A percentile compares a stretch with the other conserved stretches of the same genome.
These are phyloP conservation scores for Aspiorhynchus laticeps DNA, from an alignment of 2,113 vertebrate genomes.

Conservation along the genomic window DNA sequence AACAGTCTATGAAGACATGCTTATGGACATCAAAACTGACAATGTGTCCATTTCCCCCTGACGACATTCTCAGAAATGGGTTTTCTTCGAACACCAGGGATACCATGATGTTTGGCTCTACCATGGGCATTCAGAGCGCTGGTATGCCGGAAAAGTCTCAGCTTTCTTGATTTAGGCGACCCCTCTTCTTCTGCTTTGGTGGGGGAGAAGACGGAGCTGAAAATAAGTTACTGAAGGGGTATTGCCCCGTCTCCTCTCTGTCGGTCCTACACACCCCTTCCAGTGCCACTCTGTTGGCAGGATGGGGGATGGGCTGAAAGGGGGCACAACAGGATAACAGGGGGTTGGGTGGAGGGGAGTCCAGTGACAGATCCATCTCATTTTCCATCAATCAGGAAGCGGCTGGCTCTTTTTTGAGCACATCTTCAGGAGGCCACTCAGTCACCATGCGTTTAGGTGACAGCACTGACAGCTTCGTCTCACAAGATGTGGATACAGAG, in stretches of 20 bases:
- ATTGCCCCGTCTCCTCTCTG: slow-evolving; percentile 36
- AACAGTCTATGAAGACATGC: slow-evolving; percentile 7
- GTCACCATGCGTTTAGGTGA: slow-evolving; percentile 76
- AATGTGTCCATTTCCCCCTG: not conserved
- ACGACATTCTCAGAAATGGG: slow-evolving; percentile 17
- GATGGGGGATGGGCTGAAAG: slow-evolving; percentile 24
- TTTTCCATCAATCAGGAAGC: slow-evolving; percentile 75
- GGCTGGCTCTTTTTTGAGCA: slow-evolving; percentile 69
- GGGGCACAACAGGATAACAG: slow-evolving; percentile 6
- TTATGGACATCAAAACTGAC: slow-evolving; percentile 38
- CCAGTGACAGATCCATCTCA: slow-evolving; percentile 73
- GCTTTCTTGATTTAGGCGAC: slow-evolving; percentile 31
- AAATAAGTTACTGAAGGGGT: slow-evolving; percentile 50
- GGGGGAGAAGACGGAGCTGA: slow-evolving; percentile 24
- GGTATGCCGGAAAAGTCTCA: slow-evolving; percentile 26
- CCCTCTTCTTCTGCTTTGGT: not conserved
- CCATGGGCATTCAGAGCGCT: slow-evolving; percentile 12
- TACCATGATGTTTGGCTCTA: slow-evolving; percentile 39
- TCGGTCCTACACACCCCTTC: slow-evolving; percentile 40
- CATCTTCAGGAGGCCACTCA: slow-evolving; percentile 71
- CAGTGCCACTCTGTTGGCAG: slow-evolving; percentile 42
- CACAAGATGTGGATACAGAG: slow-evolving; percentile 64
- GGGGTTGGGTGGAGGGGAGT: slow-evolving; percentile 19
- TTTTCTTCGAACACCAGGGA: slow-evolving; percentile 10
- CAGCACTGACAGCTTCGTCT: slow-evolving; percentile 66